Conservation (phyloP, 2,797 vertebrate species). For the Lindbergichthys nudifrons region DNA sequence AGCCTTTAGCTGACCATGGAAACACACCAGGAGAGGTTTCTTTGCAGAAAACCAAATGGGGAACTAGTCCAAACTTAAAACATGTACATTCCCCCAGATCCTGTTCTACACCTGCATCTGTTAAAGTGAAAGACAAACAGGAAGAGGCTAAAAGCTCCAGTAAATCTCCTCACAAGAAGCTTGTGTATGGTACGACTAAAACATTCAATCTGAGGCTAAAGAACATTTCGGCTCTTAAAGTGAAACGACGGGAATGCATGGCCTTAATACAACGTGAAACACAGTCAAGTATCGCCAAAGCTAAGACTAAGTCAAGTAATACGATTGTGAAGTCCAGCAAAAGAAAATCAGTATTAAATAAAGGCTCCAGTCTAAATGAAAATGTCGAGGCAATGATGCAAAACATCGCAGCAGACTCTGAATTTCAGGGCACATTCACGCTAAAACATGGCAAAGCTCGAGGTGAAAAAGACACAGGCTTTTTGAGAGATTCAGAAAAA, state of each 20-base stretch:
- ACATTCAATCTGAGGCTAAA: slow-evolving; percentile 88
- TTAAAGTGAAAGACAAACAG: slow-evolving; percentile 36
- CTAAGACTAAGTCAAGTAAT: slow-evolving; percentile 44
- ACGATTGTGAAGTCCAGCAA: slow-evolving; percentile 15
- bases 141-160: slow-evolving; percentile 32
- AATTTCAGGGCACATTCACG: slow-evolving; percentile 18
- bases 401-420: slow-evolving; percentile 37
- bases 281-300: slow-evolving; percentile 51
- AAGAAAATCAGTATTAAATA: slow-evolving; percentile 49
- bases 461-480: slow-evolving; percentile 1
- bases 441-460: slow-evolving; percentile 7
- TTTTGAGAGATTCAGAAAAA: slow-evolving; percentile 3
- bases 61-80: slow-evolving; percentile 29
- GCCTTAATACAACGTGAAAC: slow-evolving; percentile 58
- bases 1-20: slow-evolving; percentile 6
- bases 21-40: slow-evolving; percentile 14
- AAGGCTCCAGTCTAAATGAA: slow-evolving; percentile 68
- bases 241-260: slow-evolving; percentile 79
- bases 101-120: slow-evolving; percentile 38
- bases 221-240: slow-evolving; percentile 75
- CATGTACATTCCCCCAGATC: slow-evolving; percentile 25
- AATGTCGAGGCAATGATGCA: slow-evolving; percentile 75
- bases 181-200: slow-evolving; percentile 89
- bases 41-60: slow-evolving; percentile 26
- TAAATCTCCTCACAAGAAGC: slow-evolving; percentile 73